Evolutionary conservation across 2,797 vertebrate species (phyloP).

Genomic region (Clarias laeviceps): DNA sequence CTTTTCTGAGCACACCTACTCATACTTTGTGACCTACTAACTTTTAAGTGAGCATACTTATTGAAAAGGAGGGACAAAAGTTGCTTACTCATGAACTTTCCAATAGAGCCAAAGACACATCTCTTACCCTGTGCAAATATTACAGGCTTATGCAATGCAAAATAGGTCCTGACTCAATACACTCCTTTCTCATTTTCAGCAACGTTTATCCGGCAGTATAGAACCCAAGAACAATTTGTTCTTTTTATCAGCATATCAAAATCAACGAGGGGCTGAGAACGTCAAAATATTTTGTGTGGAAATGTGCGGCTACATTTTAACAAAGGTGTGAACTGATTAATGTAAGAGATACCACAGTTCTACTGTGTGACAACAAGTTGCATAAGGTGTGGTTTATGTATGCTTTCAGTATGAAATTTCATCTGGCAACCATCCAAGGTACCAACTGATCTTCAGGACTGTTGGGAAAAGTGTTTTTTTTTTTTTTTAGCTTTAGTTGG

Average conservation of each 20-base stretch:
- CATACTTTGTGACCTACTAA: conserved; percentile 48
- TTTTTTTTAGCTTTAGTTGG: not conserved
- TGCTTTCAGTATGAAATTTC: conserved; percentile 41
- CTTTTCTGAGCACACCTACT: conserved; percentile 40
- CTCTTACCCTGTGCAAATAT: conserved; percentile 4
- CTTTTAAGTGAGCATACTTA: conserved; percentile 37
- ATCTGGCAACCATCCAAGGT: conserved; percentile 4
- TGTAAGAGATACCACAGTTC: conserved; percentile 40
- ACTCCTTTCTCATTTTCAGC: conserved; percentile 14
- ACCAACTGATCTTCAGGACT: not conserved
- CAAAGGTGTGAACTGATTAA: conserved; percentile 53
- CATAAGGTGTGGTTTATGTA: conserved; percentile 42
- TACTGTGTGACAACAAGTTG: conserved; percentile 38
- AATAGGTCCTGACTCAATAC: conserved; percentile 14
- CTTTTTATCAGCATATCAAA: conserved; percentile 8
- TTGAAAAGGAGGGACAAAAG: conserved; percentile 39
- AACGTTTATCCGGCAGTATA: not conserved
- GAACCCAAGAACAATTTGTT: not conserved
- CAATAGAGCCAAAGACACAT: conserved; percentile 14
- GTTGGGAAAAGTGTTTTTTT: not conserved
- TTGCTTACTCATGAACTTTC: conserved; percentile 41
- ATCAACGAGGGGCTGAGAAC: conserved; percentile 8
- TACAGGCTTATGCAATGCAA: conserved; percentile 15
- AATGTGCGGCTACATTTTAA: conserved; percentile 42
- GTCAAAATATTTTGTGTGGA: conserved; percentile 35